Percentiles rank a stretch among this genome's conserved stretches.
phyloP scores from a whole-genome alignment of 2,797 vertebrate genomes.

The Sciurus vulgaris region DNA sequence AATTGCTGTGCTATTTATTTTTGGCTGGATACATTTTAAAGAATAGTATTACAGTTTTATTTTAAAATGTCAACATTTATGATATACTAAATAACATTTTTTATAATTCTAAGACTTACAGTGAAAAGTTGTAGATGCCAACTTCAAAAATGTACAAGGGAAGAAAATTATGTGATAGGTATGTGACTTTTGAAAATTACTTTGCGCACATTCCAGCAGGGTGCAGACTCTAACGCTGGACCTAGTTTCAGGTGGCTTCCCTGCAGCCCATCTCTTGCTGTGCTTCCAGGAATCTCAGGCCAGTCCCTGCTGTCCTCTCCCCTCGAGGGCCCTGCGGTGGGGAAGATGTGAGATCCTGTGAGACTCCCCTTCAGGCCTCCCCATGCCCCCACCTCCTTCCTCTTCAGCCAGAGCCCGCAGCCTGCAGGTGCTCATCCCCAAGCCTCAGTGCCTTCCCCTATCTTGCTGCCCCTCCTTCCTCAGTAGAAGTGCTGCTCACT shows the following conservation, averaged over 20 bases:
- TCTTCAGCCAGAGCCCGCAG: not conserved
- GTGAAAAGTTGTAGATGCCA: conserved; percentile 74
- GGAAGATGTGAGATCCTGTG: too few species aligned
- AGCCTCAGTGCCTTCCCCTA: not conserved
- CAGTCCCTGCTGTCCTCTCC: not conserved
- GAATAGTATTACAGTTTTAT: conserved; percentile 72
- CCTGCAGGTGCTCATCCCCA: not conserved
- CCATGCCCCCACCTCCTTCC: not conserved
- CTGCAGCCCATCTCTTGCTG: not conserved
- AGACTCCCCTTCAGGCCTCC: not conserved
- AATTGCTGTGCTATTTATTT: conserved; percentile 71
- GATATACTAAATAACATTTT: conserved; percentile 72
- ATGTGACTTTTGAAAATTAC: conserved; percentile 57
- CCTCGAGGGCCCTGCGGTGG: not conserved
- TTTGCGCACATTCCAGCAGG: conserved; percentile 51
- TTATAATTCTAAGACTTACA: conserved; percentile 73
- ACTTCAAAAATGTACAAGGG: conserved; percentile 68
- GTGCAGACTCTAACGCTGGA: not conserved
- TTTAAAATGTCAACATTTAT: conserved; percentile 79
- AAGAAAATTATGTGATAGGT: conserved; percentile 51
- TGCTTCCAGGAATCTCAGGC: not conserved
- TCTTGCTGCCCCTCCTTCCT: not conserved
- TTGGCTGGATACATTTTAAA: conserved; percentile 73
- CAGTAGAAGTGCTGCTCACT: not conserved
- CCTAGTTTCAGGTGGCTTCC: not conserved